These are phyloP conservation scores for Watsonalla cultraria DNA, from an alignment of 2,888 invertebrate species.

Conservation along the genomic window DNA sequence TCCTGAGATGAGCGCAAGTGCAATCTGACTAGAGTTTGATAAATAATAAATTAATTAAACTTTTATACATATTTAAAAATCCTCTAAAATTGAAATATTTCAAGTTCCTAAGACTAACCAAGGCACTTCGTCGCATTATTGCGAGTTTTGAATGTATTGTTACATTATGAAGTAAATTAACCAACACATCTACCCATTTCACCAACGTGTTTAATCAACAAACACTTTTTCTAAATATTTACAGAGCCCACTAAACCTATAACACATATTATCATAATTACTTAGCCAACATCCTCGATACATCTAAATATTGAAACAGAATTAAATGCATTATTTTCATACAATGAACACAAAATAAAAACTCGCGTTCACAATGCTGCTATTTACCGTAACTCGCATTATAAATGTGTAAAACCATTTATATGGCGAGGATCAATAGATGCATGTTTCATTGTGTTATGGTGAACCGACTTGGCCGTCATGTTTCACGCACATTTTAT, in stretches of 20 bases:
- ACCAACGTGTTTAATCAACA: no score
- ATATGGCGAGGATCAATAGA: constrained; percentile 74
- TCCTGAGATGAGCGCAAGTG: no score
- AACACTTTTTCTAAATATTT: constrained; percentile 2
- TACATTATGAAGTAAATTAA: no score
- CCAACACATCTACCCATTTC: no score
- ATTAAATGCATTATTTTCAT: constrained; percentile 73
- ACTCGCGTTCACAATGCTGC: constrained; percentile 51
- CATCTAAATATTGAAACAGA: constrained; percentile 67
- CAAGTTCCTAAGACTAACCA: no score
- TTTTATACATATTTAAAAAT: no score
- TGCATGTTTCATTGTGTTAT: constrained; percentile 70
- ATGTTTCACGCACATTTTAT: constrained; percentile 75
- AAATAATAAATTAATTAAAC: no score
- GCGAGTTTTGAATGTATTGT: no score
- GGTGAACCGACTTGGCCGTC: constrained; percentile 77
- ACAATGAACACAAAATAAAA: constrained; percentile 70
- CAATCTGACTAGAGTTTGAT: no score
- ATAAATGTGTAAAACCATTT: constrained; percentile 79
- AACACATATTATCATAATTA: constrained; percentile 8
- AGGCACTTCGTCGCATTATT: no score
- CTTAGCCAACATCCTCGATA: constrained; percentile 39
- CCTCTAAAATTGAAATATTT: no score
- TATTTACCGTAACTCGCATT: constrained; percentile 75
- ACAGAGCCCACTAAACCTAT: constrained; percentile 1